Evolutionary conservation across 2,888 invertebrate species (phyloP).

Genomic region (Drosophila algonquin): DNA sequence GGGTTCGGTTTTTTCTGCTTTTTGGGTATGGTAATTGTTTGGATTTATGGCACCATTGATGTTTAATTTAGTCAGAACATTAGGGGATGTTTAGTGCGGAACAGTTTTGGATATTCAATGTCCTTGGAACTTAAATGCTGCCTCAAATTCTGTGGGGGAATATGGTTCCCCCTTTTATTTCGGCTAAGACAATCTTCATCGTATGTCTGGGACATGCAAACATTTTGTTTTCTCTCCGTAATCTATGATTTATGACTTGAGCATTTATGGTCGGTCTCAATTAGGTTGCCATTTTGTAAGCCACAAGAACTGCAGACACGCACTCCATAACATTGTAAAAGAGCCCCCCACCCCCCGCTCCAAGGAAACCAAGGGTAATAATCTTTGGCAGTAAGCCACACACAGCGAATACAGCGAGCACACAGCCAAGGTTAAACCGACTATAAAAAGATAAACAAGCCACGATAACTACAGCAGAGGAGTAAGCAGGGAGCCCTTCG

Average conservation of each 20-base stretch:
- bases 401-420: neutral
- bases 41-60: slow-evolving; percentile 60
- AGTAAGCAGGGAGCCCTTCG: neutral
- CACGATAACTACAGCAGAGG: slow-evolving; percentile 37
- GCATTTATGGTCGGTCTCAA: slow-evolving; percentile 72
- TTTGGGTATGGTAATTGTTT: slow-evolving; percentile 26
- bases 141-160: no score
- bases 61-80: slow-evolving; percentile 32
- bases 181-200: slow-evolving; percentile 35
- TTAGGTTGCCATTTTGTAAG: slow-evolving; percentile 73
- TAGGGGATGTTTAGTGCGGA: slow-evolving; percentile 10
- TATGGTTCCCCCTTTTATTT: neutral
- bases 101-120: slow-evolving; percentile 19
- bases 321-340: slow-evolving; percentile 66
- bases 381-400: slow-evolving; percentile 51
- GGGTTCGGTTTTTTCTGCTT: slow-evolving; percentile 8
- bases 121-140: neutral
- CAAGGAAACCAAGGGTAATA: slow-evolving; percentile 45
- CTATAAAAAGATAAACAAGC: slow-evolving; percentile 74
- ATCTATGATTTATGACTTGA: slow-evolving; percentile 73
- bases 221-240: slow-evolving; percentile 37
- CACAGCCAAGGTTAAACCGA: slow-evolving; percentile 65
- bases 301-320: slow-evolving; percentile 69
- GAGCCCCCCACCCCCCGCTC: neutral
- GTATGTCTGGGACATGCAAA: slow-evolving; percentile 35